Base-by-base conservation (phyloP, 2,797 vertebrate genomes). In the Podarcis siculus region DNA sequence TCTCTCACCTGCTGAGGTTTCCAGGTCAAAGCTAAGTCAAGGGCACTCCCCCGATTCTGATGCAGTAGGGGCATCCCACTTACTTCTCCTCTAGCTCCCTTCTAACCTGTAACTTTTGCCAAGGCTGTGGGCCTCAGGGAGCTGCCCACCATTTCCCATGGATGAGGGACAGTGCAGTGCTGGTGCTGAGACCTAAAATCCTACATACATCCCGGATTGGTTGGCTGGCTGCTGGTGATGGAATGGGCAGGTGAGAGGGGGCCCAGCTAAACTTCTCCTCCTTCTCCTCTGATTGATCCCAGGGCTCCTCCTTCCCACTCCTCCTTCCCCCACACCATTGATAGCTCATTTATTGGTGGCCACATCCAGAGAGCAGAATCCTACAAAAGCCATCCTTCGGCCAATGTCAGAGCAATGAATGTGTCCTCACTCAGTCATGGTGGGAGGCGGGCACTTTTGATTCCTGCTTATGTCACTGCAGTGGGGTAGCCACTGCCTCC, bases 361-460 rank as follows among this genome's bases (percentile, higher is more conserved):
- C 32, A 15, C 35, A 82, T 85, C 39, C 72, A 87, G 85, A 76
- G 82, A 91, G 88, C 45, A 32, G 39, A 8, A 35, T 87, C 79
- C 88, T 80, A 92, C 90, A 90, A 88, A 93, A 91, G 90, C 67
- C 82, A 76, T 49, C 45, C 88, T 73, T 86, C 89, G 82, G 86
- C 80, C 17, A 73, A 82, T 83, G 79, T 86, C 58, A 61, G 89
- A 85, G 75, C 86, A 84, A 91, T 79, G 72, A 75, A n/a, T 83
- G 82, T 17, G n/a, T 4, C 80, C 86, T 89, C 85, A 67, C 49
- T 55, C 49, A 72, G 81, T 72, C 35, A 84, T 81, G 64, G 85
- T 25, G 12, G 79, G 71, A 55, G 19, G 76, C 45, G 15, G 71
- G 19, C n/a, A 35, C 71, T 72, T n/a, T 32, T 35, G n/a, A 35